Evolutionary conservation across 2,888 invertebrate species (phyloP), one percentile per base, ranked within the genome.

Genomic region (Phortica okadai): DNA sequence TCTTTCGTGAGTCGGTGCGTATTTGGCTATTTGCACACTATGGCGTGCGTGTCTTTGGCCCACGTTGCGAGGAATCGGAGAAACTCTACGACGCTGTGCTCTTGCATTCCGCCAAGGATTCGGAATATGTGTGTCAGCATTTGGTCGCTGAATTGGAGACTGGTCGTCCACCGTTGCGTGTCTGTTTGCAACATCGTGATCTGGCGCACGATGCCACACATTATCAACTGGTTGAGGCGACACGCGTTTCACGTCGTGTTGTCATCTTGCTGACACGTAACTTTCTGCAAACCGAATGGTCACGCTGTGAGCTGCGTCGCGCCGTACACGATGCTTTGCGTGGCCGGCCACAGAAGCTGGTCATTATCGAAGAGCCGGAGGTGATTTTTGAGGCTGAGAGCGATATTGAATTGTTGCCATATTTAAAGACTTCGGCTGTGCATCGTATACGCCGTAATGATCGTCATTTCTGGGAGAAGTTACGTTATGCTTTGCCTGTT

Each of bases 241-340:
- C 97, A 73, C 96, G 97, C 88, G 96, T 96, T 73, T 97, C 97
- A 78, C 94, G 96, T 78, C 94, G 97, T 81, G 95, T 98, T 82
- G 94, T 98, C 83, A 93, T 98, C 82, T 94, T 98, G 72, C 92
- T 98, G 80, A 97, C 98, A 66, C 94, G 96, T 88, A 96, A 97
- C 92, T 98, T 98, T 92, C 93, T 98, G 89, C 96, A 97, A 91
- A 97, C 97, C 54, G 98, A 98, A 91, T 98, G 98, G 98, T 95
- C 96, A 74, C 94, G 97, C 79, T 96, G 96, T 90, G 98, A 98
- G 90, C 94, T 98, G 89, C 94, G 97, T 80, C 95, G 97, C 85
- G 97, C 97, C 44, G 93, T 98, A 80, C 97, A 97, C 92, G 97
- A 98, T 90, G 96, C 97, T 16, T 93, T 97, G 76, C 95, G 97